These are phyloP conservation scores for Bilobella aurantiaca DNA, from an alignment of 1,140 invertebrate species.

Conservation along the genomic window DNA sequence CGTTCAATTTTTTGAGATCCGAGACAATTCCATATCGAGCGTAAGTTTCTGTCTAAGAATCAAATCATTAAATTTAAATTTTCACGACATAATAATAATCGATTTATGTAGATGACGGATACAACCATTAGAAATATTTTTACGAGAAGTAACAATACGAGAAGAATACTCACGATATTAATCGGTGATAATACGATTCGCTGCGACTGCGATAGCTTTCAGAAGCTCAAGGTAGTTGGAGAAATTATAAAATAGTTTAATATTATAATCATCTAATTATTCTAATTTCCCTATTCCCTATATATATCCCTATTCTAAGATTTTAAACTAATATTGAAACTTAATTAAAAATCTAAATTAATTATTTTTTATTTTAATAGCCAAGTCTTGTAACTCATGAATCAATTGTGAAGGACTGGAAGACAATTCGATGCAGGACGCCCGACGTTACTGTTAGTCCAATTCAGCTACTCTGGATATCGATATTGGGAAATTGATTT, in stretches of 20 bases:
- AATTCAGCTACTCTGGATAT: not conserved
- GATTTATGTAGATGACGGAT: slow-evolving; percentile 7
- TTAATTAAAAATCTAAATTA: not conserved
- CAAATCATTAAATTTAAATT: not conserved
- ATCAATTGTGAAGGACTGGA: slow-evolving; percentile 4
- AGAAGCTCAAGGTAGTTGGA: slow-evolving; percentile 13
- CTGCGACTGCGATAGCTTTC: slow-evolving; percentile 19
- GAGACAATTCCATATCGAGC: slow-evolving; percentile 2
- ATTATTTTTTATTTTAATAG: slow-evolving; percentile 5
- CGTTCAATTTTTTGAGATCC: slow-evolving; percentile 14
- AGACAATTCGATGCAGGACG: slow-evolving; percentile 8
- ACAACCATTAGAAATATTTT: slow-evolving; percentile 5
- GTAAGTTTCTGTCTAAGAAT: not conserved
- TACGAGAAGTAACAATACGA: not conserved
- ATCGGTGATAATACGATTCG: slow-evolving; percentile 20
- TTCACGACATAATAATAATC: no score
- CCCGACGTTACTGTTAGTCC: not conserved
- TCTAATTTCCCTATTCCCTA: no score
- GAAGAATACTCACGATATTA: not conserved
- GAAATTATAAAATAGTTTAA: not conserved
- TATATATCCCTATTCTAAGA: no score
- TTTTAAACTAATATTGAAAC: no score
- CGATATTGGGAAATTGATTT: not conserved
- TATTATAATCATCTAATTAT: not conserved
- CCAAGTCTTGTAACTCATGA: slow-evolving; percentile 10